Base-by-base conservation (phyloP, 2,797 vertebrate species). In the Microctenopoma lineatum region DNA sequence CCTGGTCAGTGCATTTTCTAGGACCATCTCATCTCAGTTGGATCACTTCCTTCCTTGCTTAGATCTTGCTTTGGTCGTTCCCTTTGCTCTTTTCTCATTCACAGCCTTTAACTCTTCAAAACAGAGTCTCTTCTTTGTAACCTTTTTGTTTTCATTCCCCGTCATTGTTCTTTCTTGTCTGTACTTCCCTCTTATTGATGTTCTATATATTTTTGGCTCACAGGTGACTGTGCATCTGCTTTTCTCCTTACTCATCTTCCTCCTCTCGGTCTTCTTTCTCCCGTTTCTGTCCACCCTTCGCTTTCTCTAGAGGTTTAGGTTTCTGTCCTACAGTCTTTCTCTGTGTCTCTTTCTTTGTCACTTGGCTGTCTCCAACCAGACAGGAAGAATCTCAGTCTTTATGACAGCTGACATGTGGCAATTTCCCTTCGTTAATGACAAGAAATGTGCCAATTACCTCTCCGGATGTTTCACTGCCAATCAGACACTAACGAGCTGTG, bases 371-470 rank as follows among this genome's bases (percentile, higher is more conserved):
- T 78, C 64, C 6, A 6, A 55, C 66, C 32, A 70, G 74, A 69
- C 74, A 73, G 75, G 70, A 79, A 70, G 78, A 64, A 71, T 80
- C 59, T 50, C 46, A 72, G 63, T 79, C 75, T 87, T 83, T 89
- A 84, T 91, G 85, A 94, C 91, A 87, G 90, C 81, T 94, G 95
- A 94, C 93, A 94, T 94, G 94, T 95, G 94, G 94, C 95, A 96
- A 89, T 94, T 96, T 95, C 89, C 87, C 83, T 92, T 89, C 75
- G 88, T 95, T 98, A 97, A 96, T 96, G 95, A 95, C 95, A 92
- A 96, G 94, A 96, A 96, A 96, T 95, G 91, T 93, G 94, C 93
- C 95, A 95, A 96, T 98, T 98, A 96, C 95, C 93, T 91, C 94
- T 94, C 93, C 90, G 92, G 92, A 95, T 96, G 94, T 96, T 94